Evolutionary conservation across 2,797 vertebrate species (phyloP), one percentile per base, ranked within the genome.

Genomic region (Caiman crocodilus): DNA sequence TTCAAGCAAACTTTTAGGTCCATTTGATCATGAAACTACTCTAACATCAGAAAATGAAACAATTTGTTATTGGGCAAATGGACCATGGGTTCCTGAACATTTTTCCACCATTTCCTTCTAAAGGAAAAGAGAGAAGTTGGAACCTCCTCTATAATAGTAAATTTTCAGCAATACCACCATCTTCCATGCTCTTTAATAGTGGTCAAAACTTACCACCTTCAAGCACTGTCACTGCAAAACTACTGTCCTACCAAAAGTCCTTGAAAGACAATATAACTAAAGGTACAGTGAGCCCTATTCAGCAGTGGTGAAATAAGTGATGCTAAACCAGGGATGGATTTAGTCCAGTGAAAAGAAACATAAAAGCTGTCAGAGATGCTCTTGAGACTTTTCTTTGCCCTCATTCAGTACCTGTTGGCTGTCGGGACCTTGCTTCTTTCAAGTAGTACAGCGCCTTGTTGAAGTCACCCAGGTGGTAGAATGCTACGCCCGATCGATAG

Each of bases 361-460:
- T 14, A 50, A 42, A 87, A 85, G 57, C 5, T 4, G 42, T 32
- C 55, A 64, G 1, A 3, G 8, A 30, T 26, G 81, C 20, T n/a
- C 15, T 64, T 89, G 76, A 50, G 79, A 21, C 0, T 1, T 65
- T 73, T 78, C 69, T 2, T 1, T 42, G n/a, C 15, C 10, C 63
- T 32, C 17, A 63, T 23, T 26, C 35, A 0, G 97, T 87, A 99
- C 99, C 99, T 99, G 99, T 98, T 0, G 99, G 99, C 92, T 99
- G 99, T 97, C 99, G 99, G 94, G 99, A 99, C 97, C 99, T 98
- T 5, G 99, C 99, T 98, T 99, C 99, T 97, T 99, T 99, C 96
- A 99, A 98, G 97, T 99, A 99, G 98, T 99, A 98, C 96, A 99
- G 98, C 35, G 99, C 99, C 98, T 99, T 99, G 97, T 99, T 98